Conservation (phyloP, 2,797 vertebrate genomes). For the Urocyon cinereoargenteus region DNA sequence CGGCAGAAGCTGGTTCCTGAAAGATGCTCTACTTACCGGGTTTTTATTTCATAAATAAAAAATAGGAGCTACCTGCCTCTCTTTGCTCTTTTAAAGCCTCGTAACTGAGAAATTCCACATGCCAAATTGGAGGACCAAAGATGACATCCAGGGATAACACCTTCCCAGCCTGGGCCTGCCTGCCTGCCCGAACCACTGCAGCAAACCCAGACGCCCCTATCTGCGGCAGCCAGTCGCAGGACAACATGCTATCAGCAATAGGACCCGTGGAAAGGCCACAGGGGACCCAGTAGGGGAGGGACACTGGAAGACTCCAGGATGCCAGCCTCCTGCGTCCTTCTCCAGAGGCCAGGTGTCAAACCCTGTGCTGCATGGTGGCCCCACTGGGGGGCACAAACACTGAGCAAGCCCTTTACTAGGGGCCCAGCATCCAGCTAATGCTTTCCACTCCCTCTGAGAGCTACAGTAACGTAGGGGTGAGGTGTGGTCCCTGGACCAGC, state of each 20-base stretch:
- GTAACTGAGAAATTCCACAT: not conserved
- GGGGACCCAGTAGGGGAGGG: fast-evolving
- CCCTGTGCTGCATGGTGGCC: not conserved
- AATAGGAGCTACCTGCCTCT: not conserved
- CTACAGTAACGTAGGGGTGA: no score
- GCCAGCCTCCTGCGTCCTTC: not conserved
- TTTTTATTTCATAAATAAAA: not conserved
- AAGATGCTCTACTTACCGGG: not conserved
- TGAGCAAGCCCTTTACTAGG: not conserved
- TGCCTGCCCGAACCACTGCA: not conserved
- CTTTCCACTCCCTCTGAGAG: not conserved
- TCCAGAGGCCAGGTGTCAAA: not conserved
- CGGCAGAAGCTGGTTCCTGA: not conserved
- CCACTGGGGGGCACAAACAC: not conserved
- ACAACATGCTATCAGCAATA: not conserved
- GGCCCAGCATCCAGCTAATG: not conserved
- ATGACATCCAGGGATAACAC: no score
- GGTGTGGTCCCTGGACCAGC: not conserved
- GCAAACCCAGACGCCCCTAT: not conserved
- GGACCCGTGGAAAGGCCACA: not conserved
- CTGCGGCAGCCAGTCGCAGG: not conserved
- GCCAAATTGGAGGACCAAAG: not conserved
- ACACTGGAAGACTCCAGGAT: not conserved
- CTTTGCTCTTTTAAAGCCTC: not conserved
- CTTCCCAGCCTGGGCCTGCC: not conserved